Percentiles rank a stretch among this genome's conserved stretches.
Evolutionary conservation across 2,797 vertebrate species (phyloP).

Genomic region (Notoglanidium macrostoma): DNA sequence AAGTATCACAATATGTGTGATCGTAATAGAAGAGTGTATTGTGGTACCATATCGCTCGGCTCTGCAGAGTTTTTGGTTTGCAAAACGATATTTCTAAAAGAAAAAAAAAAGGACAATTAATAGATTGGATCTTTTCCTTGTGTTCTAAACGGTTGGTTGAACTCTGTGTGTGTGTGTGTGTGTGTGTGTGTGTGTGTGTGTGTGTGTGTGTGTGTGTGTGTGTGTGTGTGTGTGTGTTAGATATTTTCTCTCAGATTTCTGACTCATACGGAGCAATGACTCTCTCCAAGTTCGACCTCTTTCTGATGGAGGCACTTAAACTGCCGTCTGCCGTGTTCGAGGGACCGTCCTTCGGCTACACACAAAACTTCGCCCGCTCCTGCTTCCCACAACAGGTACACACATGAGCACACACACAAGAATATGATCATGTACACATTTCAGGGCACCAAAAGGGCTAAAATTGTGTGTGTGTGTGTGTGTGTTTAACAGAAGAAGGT

Average conservation of each 20-base stretch:
- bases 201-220: constrained; percentile 6
- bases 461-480: constrained; percentile 12
- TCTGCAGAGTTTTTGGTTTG: too few relatives aligned
- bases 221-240: constrained; percentile 68
- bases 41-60: too few relatives aligned
- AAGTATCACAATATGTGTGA: too few relatives aligned
- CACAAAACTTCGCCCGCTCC: constrained; percentile 78
- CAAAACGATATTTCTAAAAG: too few relatives aligned
- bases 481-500: constrained; percentile 84
- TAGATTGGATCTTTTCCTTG: too few relatives aligned
- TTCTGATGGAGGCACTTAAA: constrained; percentile 86
- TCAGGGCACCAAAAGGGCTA: background rate
- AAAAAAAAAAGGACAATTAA: too few relatives aligned
- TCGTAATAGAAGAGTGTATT: too few relatives aligned
- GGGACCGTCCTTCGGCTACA: constrained; percentile 93
- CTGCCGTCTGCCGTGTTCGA: constrained; percentile 89
- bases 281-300: constrained; percentile 86
- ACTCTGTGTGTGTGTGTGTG: too few relatives aligned
- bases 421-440: background rate
- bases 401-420: background rate
- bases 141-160: too few relatives aligned
- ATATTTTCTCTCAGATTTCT: constrained; percentile 94
- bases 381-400: constrained; percentile 92
- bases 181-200: too few relatives aligned
- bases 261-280: constrained; percentile 85